phyloP scores from a whole-genome alignment of 1,140 invertebrate species.

The Diuraphis noxia region DNA sequence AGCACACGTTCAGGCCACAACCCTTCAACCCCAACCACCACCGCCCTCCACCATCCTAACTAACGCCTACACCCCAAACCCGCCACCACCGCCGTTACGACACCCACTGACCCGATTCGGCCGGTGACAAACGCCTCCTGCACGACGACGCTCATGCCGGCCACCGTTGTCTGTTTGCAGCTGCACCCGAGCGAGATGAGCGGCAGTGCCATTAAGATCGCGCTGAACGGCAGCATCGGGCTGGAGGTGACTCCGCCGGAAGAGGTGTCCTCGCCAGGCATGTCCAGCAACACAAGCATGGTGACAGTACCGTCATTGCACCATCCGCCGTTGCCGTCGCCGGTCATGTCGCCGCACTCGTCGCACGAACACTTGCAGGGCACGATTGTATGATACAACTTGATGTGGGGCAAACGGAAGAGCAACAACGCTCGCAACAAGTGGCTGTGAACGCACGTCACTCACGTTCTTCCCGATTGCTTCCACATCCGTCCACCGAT shows the following conservation, averaged over 20 bases:
- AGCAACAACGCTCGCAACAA: conserved; percentile 68
- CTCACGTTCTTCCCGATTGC: conserved; percentile 40
- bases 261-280: conserved; percentile 65
- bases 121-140: not conserved
- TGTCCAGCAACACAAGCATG: conserved; percentile 64
- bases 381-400: conserved; percentile 90
- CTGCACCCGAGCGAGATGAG: conserved; percentile 55
- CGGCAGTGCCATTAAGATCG: conserved; percentile 76
- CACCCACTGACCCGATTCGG: not conserved
- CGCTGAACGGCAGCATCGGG: conserved; percentile 81
- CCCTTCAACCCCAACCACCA: not conserved
- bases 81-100: too few relatives aligned
- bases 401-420: conserved; percentile 82
- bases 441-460: conserved; percentile 21
- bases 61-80: not conserved
- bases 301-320: conserved; percentile 62
- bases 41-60: not conserved
- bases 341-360: conserved; percentile 58
- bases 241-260: conserved; percentile 82
- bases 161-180: conserved; percentile 46
- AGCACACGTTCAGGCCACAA: not conserved
- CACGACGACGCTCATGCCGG: not conserved
- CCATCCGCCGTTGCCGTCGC: conserved; percentile 56
- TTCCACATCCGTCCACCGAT: conserved; percentile 36
- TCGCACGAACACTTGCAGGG: conserved; percentile 80